Evolutionary conservation across 1,140 invertebrate genomes (phyloP).

Genomic region (Drosophila jambulina): DNA sequence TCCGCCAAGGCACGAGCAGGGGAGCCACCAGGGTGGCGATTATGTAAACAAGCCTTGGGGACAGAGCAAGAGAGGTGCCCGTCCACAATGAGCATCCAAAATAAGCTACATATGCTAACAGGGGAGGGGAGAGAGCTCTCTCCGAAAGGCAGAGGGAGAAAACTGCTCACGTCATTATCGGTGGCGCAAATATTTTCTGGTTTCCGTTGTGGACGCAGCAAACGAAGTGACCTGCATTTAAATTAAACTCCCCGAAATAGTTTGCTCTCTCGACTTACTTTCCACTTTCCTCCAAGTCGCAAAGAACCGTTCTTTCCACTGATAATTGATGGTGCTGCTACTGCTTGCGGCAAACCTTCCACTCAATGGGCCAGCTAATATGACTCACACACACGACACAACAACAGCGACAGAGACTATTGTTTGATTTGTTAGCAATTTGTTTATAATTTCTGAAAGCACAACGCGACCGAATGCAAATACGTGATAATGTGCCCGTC

Average conservation of each 20-base stretch:
- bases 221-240: conserved; percentile 13
- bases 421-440: conserved; percentile 12
- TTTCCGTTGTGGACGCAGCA: neutral
- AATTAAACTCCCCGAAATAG: conserved; percentile 1
- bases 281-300: conserved; percentile 32
- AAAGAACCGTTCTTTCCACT: conserved; percentile 21
- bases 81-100: conserved; percentile 11
- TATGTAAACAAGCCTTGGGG: conserved; percentile 52
- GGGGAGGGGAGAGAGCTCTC: neutral
- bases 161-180: conserved; percentile 24
- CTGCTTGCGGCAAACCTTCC: neutral
- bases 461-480: neutral
- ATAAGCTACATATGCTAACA: neutral
- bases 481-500: neutral
- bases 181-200: neutral
- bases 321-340: conserved; percentile 7
- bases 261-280: conserved; percentile 25
- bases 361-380: neutral
- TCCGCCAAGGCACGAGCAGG: neutral
- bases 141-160: neutral
- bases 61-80: neutral
- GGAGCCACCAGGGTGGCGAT: conserved; percentile 23
- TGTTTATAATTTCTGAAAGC: conserved; percentile 5
- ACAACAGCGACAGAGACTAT: neutral
- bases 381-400: conserved; percentile 26